A percentile compares a stretch with the other conserved stretches of the same genome.
Evolutionary conservation across 2,888 invertebrate genomes (phyloP).

Genomic region (Miltochrista miniata): DNA sequence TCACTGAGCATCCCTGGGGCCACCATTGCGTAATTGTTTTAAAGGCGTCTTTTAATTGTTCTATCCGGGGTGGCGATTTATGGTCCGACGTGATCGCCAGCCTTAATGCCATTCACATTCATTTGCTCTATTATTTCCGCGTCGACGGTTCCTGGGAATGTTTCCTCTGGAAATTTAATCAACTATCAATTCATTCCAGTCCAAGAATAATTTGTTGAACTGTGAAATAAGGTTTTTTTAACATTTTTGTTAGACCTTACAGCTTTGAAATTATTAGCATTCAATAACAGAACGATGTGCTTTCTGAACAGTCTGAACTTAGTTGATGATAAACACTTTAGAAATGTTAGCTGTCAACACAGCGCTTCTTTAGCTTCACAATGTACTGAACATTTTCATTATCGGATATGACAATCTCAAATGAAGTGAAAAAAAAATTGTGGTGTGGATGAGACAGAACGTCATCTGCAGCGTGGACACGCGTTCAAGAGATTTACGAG

Average conservation of each 20-base stretch:
- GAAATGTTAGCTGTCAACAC: neutral
- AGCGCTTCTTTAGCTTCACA: conserved; percentile 1
- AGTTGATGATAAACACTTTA: neutral
- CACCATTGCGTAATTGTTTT: conserved; percentile 81
- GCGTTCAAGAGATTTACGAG: conserved; percentile 76
- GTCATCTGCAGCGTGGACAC: conserved; percentile 67
- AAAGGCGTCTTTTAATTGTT: conserved; percentile 83
- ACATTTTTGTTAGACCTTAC: conserved; percentile 11
- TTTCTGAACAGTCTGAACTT: neutral
- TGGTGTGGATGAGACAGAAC: conserved; percentile 54
- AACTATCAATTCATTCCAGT: conserved; percentile 56
- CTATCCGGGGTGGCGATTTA: conserved; percentile 80
- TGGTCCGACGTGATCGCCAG: conserved; percentile 77
- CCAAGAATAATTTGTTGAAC: conserved; percentile 47
- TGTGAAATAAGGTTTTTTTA: conserved; percentile 54
- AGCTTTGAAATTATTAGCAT: neutral
- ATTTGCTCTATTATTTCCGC: conserved; percentile 79
- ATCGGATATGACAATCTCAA: conserved; percentile 13
- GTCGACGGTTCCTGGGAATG: conserved; percentile 72
- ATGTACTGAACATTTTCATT: conserved; percentile 7
- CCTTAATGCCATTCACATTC: conserved; percentile 72
- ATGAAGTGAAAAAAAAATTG: conserved; percentile 36
- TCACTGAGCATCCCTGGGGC: conserved; percentile 70
- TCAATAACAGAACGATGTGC: neutral
- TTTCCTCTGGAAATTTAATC: conserved; percentile 72